Evolutionary conservation across 2,888 invertebrate genomes (phyloP).

Genomic region (Muschampia plurimacula): DNA sequence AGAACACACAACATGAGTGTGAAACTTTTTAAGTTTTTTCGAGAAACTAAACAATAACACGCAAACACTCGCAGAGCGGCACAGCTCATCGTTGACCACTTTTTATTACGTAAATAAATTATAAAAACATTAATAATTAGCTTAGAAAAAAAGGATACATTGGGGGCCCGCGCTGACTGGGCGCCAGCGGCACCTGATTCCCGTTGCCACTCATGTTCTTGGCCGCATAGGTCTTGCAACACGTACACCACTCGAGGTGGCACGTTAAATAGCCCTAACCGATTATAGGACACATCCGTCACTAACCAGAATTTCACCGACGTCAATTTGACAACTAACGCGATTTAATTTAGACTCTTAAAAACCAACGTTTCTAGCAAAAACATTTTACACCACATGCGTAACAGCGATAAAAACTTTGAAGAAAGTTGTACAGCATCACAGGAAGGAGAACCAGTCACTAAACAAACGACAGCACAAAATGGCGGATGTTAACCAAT

Average conservation of each 20-base stretch:
- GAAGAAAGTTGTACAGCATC: constrained; percentile 74
- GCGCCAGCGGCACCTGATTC: constrained; percentile 87
- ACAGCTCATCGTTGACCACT: constrained; percentile 64
- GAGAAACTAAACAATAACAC: constrained; percentile 47
- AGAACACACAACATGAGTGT: neutral
- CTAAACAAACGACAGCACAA: constrained; percentile 86
- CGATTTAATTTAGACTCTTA: constrained; percentile 72
- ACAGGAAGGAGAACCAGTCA: constrained; percentile 77
- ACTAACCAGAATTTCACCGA: constrained; percentile 76
- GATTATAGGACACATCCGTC: constrained; percentile 86
- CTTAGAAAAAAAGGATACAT: constrained; percentile 84
- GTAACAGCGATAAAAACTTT: constrained; percentile 73
- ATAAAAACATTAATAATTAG: constrained; percentile 59
- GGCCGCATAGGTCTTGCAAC: constrained; percentile 86
- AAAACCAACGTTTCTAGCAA: constrained; percentile 76
- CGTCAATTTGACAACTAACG: constrained; percentile 80
- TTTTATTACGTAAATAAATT: constrained; percentile 81
- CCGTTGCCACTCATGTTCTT: constrained; percentile 88
- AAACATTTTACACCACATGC: constrained; percentile 80
- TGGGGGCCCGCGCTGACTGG: constrained; percentile 85
- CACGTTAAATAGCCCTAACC: constrained; percentile 84
- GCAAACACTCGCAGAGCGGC: constrained; percentile 65
- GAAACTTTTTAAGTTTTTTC: constrained; percentile 26
- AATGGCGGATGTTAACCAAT: constrained; percentile 86
- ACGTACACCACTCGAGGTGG: constrained; percentile 87